Conservation (phyloP, 30 jellyfish, hydroid and myxozoan genomes). For the Aurelia aurita complex sp. Pacific region DNA sequence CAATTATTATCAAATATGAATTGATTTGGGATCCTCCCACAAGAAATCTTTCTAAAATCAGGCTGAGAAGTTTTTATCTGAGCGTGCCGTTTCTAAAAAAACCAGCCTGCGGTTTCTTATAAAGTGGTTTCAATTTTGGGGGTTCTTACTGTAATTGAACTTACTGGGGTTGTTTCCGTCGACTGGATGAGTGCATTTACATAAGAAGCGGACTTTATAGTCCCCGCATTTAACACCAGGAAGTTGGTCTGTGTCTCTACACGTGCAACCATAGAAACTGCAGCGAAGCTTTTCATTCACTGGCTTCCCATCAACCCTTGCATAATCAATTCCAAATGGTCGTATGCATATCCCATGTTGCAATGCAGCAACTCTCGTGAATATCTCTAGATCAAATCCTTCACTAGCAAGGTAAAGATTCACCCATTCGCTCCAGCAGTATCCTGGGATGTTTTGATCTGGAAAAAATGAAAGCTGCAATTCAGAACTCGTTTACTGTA, state of each 20-base stretch:
- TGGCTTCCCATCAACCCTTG: slow-evolving; percentile 67
- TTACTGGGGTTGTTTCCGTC: slow-evolving; percentile 28
- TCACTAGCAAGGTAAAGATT: slow-evolving; percentile 56
- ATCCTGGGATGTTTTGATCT: slow-evolving; percentile 16
- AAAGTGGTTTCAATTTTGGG: too few species aligned
- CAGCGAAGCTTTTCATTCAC: slow-evolving; percentile 56
- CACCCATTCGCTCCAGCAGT: slow-evolving; percentile 83
- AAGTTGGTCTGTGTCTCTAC: slow-evolving; percentile 47
- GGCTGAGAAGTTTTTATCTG: too few species aligned
- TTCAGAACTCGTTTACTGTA: too few species aligned
- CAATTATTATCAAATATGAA: too few species aligned
- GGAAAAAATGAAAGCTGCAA: background rate
- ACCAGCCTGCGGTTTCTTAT: too few species aligned
- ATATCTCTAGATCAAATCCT: slow-evolving; percentile 62
- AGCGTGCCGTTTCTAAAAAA: too few species aligned
- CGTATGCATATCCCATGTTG: slow-evolving; percentile 58
- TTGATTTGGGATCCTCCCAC: too few species aligned
- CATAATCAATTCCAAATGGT: slow-evolving; percentile 73
- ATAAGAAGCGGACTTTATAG: slow-evolving; percentile 74
- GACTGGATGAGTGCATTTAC: slow-evolving; percentile 39
- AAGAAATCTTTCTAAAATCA: too few species aligned
- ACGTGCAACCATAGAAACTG: slow-evolving; percentile 66
- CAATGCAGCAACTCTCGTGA: slow-evolving; percentile 43
- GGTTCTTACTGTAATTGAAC: background rate
- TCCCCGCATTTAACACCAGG: slow-evolving; percentile 74